Percentiles rank a stretch among this genome's conserved stretches.
phyloP scores from a whole-genome alignment of 2,797 vertebrate genomes.

The Tamandua tetradactyla region DNA sequence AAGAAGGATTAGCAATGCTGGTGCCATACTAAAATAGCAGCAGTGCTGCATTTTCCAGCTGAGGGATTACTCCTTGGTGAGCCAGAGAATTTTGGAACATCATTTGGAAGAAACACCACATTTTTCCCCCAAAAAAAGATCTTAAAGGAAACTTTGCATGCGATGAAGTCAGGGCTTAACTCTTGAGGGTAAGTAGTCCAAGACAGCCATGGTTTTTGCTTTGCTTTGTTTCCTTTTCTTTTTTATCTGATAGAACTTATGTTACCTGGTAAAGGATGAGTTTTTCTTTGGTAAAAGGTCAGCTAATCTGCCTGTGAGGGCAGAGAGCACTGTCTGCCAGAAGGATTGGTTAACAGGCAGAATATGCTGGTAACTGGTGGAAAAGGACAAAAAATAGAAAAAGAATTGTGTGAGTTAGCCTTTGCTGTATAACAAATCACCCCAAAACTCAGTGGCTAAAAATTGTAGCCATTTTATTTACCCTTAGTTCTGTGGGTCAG shows the following conservation, averaged over 20 bases:
- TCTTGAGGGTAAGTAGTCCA: conserved; percentile 33
- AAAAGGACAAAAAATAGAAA: background rate
- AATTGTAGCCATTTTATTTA: background rate
- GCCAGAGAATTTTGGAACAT: conserved; percentile 83
- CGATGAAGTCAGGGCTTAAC: conserved; percentile 78
- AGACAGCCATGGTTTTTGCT: background rate
- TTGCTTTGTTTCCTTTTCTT: no score
- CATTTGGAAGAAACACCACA: conserved; percentile 81
- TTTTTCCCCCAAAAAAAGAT: conserved; percentile 40
- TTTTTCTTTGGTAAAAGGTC: background rate
- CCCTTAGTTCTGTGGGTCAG: background rate
- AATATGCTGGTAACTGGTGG: background rate
- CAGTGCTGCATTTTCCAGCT: conserved; percentile 82
- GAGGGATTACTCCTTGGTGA: conserved; percentile 80
- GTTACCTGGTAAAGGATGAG: background rate
- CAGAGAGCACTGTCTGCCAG: background rate
- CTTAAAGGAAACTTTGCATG: conserved; percentile 65
- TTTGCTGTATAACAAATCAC: background rate
- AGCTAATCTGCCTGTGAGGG: background rate
- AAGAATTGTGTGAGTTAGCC: background rate
- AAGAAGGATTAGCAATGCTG: conserved; percentile 71
- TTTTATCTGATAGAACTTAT: background rate
- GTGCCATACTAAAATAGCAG: conserved; percentile 81
- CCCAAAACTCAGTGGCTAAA: background rate
- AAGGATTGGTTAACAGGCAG: background rate